phyloP scores from a whole-genome alignment of 2,113 vertebrate genomes.

The Silurus glanis region DNA sequence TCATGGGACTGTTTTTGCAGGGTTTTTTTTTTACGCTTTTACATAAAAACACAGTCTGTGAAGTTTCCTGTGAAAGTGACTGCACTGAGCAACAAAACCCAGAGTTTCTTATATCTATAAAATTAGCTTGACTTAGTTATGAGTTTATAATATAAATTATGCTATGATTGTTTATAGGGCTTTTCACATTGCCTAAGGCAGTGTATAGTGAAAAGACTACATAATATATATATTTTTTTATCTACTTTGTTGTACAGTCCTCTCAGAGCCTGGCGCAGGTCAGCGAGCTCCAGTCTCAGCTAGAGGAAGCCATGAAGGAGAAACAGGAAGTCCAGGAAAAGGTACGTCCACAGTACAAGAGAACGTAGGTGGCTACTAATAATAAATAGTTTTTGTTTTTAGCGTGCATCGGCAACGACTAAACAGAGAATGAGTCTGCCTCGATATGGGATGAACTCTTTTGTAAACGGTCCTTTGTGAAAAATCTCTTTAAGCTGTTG shows the following conservation, averaged over 20 bases:
- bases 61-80: not conserved
- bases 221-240: too few species aligned
- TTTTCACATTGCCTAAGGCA: not conserved
- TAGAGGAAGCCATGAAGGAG: slow-evolving; percentile 91
- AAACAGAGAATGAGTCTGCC: not conserved
- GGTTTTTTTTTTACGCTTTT: not conserved
- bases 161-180: not conserved
- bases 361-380: not conserved
- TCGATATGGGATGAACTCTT: not conserved
- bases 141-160: not conserved
- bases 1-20: not conserved
- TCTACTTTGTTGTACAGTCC: slow-evolving; percentile 69
- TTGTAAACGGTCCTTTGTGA: not conserved
- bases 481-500: not conserved
- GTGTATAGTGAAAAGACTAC: not conserved
- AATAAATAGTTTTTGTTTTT: not conserved
- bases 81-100: not conserved
- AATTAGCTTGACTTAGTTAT: too few species aligned
- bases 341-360: slow-evolving; percentile 68
- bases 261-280: slow-evolving; percentile 93
- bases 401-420: not conserved
- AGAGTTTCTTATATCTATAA: not conserved
- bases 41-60: not conserved
- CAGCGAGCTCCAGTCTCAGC: slow-evolving; percentile 90
- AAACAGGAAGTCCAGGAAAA: slow-evolving; percentile 96